Percentiles rank a stretch among this genome's conserved stretches.
Conservation (phyloP, 2,113 vertebrate species). For the Ictidomys tridecemlineatus region DNA sequence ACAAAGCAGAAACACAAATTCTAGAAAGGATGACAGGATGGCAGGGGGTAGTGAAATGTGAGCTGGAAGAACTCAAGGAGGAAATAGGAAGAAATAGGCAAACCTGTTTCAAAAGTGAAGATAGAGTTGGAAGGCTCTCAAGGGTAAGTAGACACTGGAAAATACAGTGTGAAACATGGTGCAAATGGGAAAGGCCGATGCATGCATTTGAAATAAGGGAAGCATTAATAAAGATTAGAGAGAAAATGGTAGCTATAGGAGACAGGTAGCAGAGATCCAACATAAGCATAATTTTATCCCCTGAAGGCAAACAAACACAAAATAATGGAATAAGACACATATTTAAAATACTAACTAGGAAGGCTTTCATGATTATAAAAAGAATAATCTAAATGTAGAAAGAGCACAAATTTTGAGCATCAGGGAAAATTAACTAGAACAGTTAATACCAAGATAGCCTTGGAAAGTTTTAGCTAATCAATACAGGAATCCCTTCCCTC, state of each 20-base stretch:
- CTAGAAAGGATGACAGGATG: neutral
- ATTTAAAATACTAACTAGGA: neutral
- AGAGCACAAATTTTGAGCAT: neutral
- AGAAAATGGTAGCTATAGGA: neutral
- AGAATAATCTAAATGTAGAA: conserved; percentile 2
- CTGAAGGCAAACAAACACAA: conserved; percentile 32
- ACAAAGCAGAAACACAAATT: conserved; percentile 32
- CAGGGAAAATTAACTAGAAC: neutral
- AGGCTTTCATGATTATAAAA: neutral
- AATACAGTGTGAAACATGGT: neutral
- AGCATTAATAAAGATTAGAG: neutral
- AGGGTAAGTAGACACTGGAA: neutral
- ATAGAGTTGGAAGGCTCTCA: neutral
- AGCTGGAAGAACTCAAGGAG: conserved; percentile 33
- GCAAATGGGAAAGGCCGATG: neutral
- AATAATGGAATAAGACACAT: neutral
- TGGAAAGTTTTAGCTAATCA: neutral
- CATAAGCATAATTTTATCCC: neutral
- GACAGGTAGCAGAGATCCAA: neutral
- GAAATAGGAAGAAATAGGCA: conserved; percentile 18
- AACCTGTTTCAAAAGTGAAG: conserved; percentile 46
- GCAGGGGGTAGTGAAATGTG: neutral
- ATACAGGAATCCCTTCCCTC: neutral
- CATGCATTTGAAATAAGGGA: neutral
- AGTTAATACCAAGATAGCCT: neutral